Evolutionary conservation across 2,888 invertebrate genomes (phyloP), one percentile per base, ranked within the genome.

Genomic region (Athripsodes cinereus): DNA sequence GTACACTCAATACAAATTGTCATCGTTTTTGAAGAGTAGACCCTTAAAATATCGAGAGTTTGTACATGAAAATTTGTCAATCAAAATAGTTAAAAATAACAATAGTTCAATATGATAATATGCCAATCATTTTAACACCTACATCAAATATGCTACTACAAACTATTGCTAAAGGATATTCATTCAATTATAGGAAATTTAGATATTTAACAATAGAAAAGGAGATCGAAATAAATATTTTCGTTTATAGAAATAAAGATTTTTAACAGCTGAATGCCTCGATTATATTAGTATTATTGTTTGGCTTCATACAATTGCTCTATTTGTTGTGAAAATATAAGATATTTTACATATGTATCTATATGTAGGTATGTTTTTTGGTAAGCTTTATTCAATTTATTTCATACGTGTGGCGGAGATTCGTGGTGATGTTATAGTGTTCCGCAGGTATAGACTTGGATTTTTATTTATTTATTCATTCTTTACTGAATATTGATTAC

Each of bases 311-410:
- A 58, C 58, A 58, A 57, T 48, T 53, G 49, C 40, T 20, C 53
- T 50, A 49, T 53, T 58, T 58, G 58, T 58, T 53, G 53, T 40
- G 53, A 53, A 57, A 53, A 58, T 53, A 58, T 40, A 8, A 40
- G 49, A 16, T 40, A 16, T 5, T 13, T 40, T n/a, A 2, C 13
- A 13, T 40, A 8, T 40, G 26, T 26, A 26, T 26, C 26, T 26
- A 3, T 26, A 26, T 26, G 26, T 6, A 26, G n/a, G n/a, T n/a
- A n/a, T n/a, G n/a, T n/a, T n/a, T n/a, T n/a, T 26, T 26, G 3
- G 26, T 26, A 26, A 10, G 26, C 3, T 26, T 26, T 26, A 26
- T 26, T 26, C 26, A 6, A 26, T 26, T 26, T n/a, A n/a, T 26
- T 26, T 26, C 26, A 26, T 26, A 26, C 26, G 26, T 26, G 26